These are phyloP conservation scores for Holothuria scabra DNA, from an alignment of 53 echinoderm and acorn worm genomes.

Conservation along the genomic window DNA sequence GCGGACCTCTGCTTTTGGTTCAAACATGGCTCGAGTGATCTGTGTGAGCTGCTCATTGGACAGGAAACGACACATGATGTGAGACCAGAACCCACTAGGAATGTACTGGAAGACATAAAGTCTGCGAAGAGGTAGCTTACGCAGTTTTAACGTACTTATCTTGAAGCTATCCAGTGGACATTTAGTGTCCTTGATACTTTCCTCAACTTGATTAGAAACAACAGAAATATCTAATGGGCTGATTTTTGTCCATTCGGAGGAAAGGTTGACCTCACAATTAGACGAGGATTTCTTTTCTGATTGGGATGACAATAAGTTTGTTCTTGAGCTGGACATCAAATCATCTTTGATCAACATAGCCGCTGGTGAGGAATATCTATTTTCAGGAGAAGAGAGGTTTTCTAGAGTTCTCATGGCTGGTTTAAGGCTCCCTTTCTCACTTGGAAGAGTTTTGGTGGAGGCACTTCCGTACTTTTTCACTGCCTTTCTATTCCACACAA, in stretches of 20 bases:
- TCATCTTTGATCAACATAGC: not conserved
- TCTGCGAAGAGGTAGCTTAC: conserved; percentile 77
- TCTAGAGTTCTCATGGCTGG: not conserved
- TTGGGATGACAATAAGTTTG: not conserved
- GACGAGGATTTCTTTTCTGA: conserved; percentile 10
- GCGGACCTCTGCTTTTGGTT: conserved; percentile 61
- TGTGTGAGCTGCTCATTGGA: conserved; percentile 75
- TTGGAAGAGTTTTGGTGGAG: conserved; percentile 21
- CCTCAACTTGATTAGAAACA: conserved; percentile 9
- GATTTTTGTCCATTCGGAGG: conserved; percentile 22
- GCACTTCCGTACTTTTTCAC: not conserved
- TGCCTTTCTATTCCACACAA: conserved; percentile 32
- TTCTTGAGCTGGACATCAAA: not conserved
- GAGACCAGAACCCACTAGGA: conserved; percentile 98
- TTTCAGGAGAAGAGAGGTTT: not conserved
- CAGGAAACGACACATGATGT: conserved; percentile 87
- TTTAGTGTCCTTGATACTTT: not conserved
- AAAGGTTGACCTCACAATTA: not conserved
- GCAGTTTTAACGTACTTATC: conserved; percentile 68
- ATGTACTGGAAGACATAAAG: conserved; percentile 96
- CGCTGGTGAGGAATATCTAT: conserved; percentile 16
- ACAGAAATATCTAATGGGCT: conserved; percentile 51
- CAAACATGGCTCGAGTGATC: conserved; percentile 68
- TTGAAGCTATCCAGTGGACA: conserved; percentile 68
- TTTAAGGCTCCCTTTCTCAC: not conserved